These are phyloP conservation scores for Oreochromis mossambicus DNA, from an alignment of 2,797 vertebrate genomes.

Conservation along the genomic window DNA sequence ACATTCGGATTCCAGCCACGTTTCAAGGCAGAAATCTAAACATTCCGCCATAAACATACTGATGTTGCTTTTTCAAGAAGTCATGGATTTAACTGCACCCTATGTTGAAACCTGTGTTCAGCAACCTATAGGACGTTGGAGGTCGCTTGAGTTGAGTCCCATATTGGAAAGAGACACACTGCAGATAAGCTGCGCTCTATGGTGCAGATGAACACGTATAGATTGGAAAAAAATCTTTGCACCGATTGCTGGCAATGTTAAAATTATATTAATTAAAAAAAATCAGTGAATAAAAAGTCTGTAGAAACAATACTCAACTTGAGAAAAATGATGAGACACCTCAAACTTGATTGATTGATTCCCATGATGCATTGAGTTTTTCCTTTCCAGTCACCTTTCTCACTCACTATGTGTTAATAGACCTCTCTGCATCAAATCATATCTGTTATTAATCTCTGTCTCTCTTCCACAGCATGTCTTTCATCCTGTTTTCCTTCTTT, in stretches of 20 bases:
- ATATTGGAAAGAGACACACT: neutral
- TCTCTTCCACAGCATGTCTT: too few species aligned
- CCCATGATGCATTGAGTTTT: too few species aligned
- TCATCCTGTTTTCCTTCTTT: too few species aligned
- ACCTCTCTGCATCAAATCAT: too few species aligned
- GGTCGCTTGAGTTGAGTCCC: fast-evolving
- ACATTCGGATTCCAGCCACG: fast-evolving
- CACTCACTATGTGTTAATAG: too few species aligned
- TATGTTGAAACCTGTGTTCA: neutral
- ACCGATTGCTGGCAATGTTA: neutral
- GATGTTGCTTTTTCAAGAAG: neutral
- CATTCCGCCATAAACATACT: fast-evolving
- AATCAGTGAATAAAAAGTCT: neutral
- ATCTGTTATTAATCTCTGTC: too few species aligned
- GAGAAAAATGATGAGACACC: neutral
- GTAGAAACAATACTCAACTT: neutral
- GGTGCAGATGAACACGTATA: fast-evolving
- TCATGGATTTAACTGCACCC: neutral
- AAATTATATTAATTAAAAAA: fast-evolving
- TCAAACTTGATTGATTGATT: neutral
- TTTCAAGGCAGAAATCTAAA: neutral
- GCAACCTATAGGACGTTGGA: neutral
- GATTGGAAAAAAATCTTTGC: fast-evolving
- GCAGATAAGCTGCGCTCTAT: fast-evolving
- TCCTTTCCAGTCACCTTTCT: too few species aligned